These are phyloP conservation scores for Teleopsis dalmanni DNA, from an alignment of 1,140 invertebrate species.

Conservation along the genomic window DNA sequence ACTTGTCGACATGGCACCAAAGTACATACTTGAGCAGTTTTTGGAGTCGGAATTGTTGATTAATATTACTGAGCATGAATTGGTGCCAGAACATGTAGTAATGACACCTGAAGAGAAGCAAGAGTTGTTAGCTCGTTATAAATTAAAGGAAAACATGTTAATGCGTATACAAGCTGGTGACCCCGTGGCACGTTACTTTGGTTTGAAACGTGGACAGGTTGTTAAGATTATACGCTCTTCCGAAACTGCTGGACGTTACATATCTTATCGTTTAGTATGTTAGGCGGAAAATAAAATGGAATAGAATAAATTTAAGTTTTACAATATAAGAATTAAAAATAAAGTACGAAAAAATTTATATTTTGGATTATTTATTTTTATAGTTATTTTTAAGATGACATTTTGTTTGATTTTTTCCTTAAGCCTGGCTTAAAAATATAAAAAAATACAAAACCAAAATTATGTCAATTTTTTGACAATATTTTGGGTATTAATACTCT, in stretches of 20 bases:
- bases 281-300: constrained; percentile 46
- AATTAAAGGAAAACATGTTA: constrained; percentile 97
- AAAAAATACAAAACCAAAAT: not conserved
- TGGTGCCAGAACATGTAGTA: constrained; percentile 98
- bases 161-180: constrained; percentile 98
- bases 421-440: not conserved
- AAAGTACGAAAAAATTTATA: not conserved
- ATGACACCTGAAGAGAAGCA: constrained; percentile 96
- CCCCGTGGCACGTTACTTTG: constrained; percentile 77
- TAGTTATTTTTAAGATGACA: not conserved
- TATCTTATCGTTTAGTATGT: constrained; percentile 94
- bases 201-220: constrained; percentile 58
- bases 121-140: constrained; percentile 73
- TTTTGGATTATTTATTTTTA: not conserved
- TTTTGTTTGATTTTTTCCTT: not conserved
- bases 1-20: constrained; percentile 95
- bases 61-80: constrained; percentile 98
- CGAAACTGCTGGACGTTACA: constrained; percentile 97
- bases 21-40: constrained; percentile 98
- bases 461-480: not conserved
- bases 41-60: constrained; percentile 96
- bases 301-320: not conserved
- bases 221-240: constrained; percentile 97
- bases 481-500: no score
- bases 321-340: not conserved